These are phyloP conservation scores for Scomberomorus guttatus DNA, from an alignment of 2,797 vertebrate species.

Conservation along the genomic window DNA sequence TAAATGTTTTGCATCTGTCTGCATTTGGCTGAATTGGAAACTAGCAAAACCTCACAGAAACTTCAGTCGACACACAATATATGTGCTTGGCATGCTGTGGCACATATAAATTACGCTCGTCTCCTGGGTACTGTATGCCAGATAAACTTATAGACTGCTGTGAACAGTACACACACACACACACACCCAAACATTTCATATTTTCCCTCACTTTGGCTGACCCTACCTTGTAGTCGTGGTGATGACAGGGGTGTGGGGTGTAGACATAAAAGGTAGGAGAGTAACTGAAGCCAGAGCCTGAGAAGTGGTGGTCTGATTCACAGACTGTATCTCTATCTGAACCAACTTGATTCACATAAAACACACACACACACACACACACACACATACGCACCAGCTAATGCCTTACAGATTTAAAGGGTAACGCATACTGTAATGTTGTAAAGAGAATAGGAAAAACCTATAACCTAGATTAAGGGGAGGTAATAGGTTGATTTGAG, in stretches of 20 bases:
- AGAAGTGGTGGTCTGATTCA: conserved; percentile 46
- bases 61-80: conserved; percentile 38
- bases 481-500: conserved; percentile 35
- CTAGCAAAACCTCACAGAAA: conserved; percentile 39
- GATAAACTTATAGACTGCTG: conserved; percentile 35
- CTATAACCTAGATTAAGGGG: conserved; percentile 5
- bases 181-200: conserved; percentile 44
- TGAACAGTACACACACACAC: conserved; percentile 31
- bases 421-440: conserved; percentile 12
- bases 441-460: conserved; percentile 8
- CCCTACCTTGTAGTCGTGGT: conserved; percentile 37
- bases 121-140: conserved; percentile 26
- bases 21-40: conserved; percentile 38
- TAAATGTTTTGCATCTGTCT: conserved; percentile 44
- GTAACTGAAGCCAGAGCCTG: conserved; percentile 46
- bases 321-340: conserved; percentile 29
- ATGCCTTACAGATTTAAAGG: conserved; percentile 54
- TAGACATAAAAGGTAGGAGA: conserved; percentile 47
- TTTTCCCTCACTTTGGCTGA: conserved; percentile 67
- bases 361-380: conserved; percentile 21
- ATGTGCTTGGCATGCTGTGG: conserved; percentile 44
- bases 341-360: conserved; percentile 35
- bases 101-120: conserved; percentile 57
- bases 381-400: not conserved
- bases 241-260: conserved; percentile 65